phyloP scores from a whole-genome alignment of 2,113 vertebrate genomes.

The Sphyrna mokarran region DNA sequence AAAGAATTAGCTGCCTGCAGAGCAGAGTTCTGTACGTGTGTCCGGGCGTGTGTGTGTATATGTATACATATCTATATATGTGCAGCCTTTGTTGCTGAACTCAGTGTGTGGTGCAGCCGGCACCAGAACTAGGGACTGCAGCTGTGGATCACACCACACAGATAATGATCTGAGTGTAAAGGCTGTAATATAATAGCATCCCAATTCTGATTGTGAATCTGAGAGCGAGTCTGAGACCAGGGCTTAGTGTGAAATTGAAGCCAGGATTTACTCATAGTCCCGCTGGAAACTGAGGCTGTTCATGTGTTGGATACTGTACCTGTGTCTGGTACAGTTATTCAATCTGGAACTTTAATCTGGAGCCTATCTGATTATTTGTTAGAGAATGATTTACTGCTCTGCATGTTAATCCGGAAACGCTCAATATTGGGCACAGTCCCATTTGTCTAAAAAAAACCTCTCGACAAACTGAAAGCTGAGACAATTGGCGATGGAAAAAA shows the following conservation, averaged over 20 bases:
- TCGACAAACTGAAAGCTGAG: neutral
- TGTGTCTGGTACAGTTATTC: neutral
- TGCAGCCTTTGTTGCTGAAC: slow-evolving; percentile 28
- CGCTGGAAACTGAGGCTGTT: neutral
- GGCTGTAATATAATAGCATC: neutral
- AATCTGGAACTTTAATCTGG: neutral
- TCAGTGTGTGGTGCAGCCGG: slow-evolving; percentile 15
- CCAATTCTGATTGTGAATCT: neutral
- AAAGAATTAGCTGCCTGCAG: slow-evolving; percentile 5
- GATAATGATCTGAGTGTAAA: slow-evolving; percentile 30
- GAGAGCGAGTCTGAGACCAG: neutral
- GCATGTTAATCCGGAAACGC: neutral
- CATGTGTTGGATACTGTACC: neutral
- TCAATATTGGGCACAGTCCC: neutral
- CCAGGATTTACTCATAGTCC: neutral
- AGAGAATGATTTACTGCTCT: neutral
- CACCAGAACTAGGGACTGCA: slow-evolving; percentile 6
- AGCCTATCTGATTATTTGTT: neutral
- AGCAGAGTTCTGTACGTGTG: slow-evolving; percentile 11
- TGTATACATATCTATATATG: neutral
- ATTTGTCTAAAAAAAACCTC: neutral
- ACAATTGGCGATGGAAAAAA: neutral
- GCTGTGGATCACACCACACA: slow-evolving; percentile 11
- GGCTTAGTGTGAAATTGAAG: neutral
- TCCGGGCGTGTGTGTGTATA: neutral